These are phyloP conservation scores for Arctia plantaginis DNA, from an alignment of 2,888 invertebrate genomes.

Conservation along the genomic window DNA sequence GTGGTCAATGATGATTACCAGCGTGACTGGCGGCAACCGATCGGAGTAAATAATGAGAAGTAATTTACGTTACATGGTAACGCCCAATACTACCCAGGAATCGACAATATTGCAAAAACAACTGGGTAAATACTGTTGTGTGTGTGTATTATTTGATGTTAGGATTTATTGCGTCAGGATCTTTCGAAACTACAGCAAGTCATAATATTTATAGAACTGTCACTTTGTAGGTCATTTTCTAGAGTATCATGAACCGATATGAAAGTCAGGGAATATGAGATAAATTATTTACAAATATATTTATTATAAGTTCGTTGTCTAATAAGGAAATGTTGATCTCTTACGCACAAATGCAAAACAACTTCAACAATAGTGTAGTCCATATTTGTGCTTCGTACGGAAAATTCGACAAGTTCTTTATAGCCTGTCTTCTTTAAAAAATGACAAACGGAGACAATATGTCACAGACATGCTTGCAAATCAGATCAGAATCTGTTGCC, in stretches of 20 bases:
- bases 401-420: slow-evolving; percentile 56
- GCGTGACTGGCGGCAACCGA: slow-evolving; percentile 54
- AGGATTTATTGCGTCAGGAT: slow-evolving; percentile 42
- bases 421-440: slow-evolving; percentile 50
- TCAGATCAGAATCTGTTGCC: slow-evolving; percentile 60
- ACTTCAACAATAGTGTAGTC: slow-evolving; percentile 28
- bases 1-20: slow-evolving; percentile 72
- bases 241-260: not conserved
- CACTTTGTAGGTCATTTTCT: slow-evolving; percentile 27
- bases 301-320: not conserved
- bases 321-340: slow-evolving; percentile 22
- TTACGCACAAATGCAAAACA: slow-evolving; percentile 26
- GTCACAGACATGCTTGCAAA: slow-evolving; percentile 74
- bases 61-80: slow-evolving; percentile 59
- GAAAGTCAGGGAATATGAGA: not conserved
- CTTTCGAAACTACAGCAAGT: slow-evolving; percentile 31
- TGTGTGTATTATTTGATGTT: slow-evolving; percentile 22
- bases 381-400: slow-evolving; percentile 31
- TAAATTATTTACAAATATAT: not conserved
- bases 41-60: slow-evolving; percentile 73
- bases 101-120: slow-evolving; percentile 43
- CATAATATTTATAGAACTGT: slow-evolving; percentile 41
- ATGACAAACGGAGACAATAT: slow-evolving; percentile 66
- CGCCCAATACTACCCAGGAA: slow-evolving; percentile 38
- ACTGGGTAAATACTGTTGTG: slow-evolving; percentile 1